phyloP scores from a whole-genome alignment of 2,113 vertebrate genomes.

The Tautogolabrus adspersus region DNA sequence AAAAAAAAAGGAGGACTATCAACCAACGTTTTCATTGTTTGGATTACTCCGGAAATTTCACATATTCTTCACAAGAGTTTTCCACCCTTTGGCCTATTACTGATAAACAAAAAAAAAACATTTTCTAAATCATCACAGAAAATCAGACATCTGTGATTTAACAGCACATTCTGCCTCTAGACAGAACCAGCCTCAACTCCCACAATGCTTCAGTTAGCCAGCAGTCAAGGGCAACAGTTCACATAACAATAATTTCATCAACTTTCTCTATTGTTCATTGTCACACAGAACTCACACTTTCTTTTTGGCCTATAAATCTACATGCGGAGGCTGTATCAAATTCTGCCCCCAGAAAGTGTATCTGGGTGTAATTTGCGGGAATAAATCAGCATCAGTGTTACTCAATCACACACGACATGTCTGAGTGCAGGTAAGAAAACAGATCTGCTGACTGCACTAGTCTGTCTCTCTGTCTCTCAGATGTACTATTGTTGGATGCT shows the following conservation, averaged over 20 bases:
- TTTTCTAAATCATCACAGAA: constrained; percentile 33
- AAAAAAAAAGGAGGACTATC: background rate
- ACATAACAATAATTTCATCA: constrained; percentile 63
- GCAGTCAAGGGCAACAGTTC: constrained; percentile 56
- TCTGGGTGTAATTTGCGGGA: constrained; percentile 55
- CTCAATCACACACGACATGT: constrained; percentile 64
- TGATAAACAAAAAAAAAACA: constrained; percentile 5
- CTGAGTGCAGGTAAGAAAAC: constrained; percentile 63
- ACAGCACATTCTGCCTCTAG: constrained; percentile 35
- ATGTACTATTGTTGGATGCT: constrained; percentile 60
- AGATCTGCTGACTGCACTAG: constrained; percentile 69
- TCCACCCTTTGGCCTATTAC: background rate
- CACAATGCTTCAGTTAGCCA: constrained; percentile 35
- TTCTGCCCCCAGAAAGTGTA: constrained; percentile 56
- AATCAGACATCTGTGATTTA: constrained; percentile 31
- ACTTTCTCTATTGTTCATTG: constrained; percentile 65
- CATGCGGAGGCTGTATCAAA: constrained; percentile 49
- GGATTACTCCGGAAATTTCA: background rate
- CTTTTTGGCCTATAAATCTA: constrained; percentile 46
- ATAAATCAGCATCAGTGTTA: constrained; percentile 68
- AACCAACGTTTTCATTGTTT: background rate
- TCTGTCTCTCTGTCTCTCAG: constrained; percentile 58
- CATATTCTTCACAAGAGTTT: background rate
- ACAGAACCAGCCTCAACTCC: constrained; percentile 58
- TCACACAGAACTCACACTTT: constrained; percentile 55